A percentile compares a stretch with the other conserved stretches of the same genome.
These are phyloP conservation scores for Pogonomyrmex barbatus DNA, from an alignment of 1,140 invertebrate genomes.

Conservation along the genomic window DNA sequence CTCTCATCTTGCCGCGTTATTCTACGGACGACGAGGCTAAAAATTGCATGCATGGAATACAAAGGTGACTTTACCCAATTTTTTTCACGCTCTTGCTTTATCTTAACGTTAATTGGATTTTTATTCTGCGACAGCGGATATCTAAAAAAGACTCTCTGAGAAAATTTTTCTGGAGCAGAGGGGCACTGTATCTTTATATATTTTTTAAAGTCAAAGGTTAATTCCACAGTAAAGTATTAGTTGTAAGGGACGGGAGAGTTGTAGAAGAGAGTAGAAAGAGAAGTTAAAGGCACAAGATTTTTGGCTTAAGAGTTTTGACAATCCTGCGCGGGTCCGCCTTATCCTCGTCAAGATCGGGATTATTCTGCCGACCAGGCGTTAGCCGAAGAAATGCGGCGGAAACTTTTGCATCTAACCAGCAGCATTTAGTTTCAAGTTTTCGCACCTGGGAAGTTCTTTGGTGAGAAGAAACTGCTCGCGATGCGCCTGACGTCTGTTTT, in stretches of 20 bases:
- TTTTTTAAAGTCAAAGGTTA: slow-evolving; percentile 26
- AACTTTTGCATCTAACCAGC: slow-evolving; percentile 66
- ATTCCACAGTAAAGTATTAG: slow-evolving; percentile 9
- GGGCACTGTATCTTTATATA: background rate
- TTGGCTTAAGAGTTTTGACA: slow-evolving; percentile 72
- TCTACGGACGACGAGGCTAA: background rate
- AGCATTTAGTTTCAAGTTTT: slow-evolving; percentile 68
- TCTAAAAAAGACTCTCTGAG: background rate
- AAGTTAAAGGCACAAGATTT: slow-evolving; percentile 66
- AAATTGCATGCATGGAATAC: slow-evolving; percentile 20
- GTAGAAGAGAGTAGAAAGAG: background rate
- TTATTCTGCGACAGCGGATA: background rate
- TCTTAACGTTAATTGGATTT: slow-evolving; percentile 3
- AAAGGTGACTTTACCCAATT: slow-evolving; percentile 7
- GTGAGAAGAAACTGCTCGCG: slow-evolving; percentile 19
- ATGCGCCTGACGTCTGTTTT: slow-evolving; percentile 45
- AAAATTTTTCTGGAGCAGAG: background rate
- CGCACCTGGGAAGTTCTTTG: slow-evolving; percentile 51
- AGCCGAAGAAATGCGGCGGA: slow-evolving; percentile 70
- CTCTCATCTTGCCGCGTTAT: slow-evolving; percentile 11
- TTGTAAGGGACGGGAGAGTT: background rate
- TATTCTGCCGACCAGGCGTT: slow-evolving; percentile 66
- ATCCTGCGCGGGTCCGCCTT: slow-evolving; percentile 62
- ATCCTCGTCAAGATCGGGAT: slow-evolving; percentile 65
- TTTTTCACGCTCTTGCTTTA: background rate